phyloP scores from a whole-genome alignment of 2,888 invertebrate species.

The Elysia crispata region DNA sequence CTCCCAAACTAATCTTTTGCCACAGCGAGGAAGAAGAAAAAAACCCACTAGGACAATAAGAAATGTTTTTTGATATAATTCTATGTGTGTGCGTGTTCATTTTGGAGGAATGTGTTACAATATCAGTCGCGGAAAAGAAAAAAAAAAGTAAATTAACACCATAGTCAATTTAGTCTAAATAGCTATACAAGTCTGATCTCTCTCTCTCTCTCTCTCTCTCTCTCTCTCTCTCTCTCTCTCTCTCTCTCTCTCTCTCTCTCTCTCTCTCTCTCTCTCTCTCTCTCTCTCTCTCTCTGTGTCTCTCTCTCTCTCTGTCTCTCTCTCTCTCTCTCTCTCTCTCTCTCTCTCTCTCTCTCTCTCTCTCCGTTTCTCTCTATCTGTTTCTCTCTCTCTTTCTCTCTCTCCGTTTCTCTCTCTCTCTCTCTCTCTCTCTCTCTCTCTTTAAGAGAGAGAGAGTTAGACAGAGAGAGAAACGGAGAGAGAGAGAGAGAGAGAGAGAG shows the following conservation, averaged over 20 bases:
- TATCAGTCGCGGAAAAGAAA: no score
- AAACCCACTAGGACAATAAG: no score
- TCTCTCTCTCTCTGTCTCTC: background rate
- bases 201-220: constrained; percentile 3
- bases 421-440: background rate
- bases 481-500: constrained; percentile 17
- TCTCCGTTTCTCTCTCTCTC: background rate
- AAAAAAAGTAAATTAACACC: no score
- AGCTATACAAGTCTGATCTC: no score
- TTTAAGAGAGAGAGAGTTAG: background rate
- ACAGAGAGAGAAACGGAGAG: constrained; percentile 11
- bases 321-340: background rate
- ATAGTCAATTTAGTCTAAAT: no score
- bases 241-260: constrained; percentile 30
- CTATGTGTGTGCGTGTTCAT: no score
- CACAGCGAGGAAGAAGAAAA: no score
- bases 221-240: constrained; percentile 34
- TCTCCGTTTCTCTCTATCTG: background rate
- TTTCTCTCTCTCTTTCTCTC: background rate
- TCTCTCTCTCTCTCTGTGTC: background rate
- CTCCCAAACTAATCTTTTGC: no score
- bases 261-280: constrained; percentile 9
- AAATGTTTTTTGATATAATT: no score
- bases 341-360: background rate
- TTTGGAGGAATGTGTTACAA: no score